phyloP scores from a whole-genome alignment of 1,140 invertebrate species.

The Teleopsis dalmanni region DNA sequence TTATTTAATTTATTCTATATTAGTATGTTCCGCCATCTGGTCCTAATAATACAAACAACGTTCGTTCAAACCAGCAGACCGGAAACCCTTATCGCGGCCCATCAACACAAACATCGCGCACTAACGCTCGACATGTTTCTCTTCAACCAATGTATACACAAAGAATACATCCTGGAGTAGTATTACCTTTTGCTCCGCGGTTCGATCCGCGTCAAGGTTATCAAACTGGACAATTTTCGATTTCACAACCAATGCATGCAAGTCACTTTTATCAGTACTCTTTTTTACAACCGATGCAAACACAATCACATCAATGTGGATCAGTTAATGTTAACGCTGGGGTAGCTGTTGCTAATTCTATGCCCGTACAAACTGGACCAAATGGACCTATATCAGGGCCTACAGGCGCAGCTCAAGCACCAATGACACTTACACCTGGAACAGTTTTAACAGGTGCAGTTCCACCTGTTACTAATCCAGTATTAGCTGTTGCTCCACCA shows the following conservation, averaged over 20 bases:
- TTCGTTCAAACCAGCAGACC: constrained; percentile 27
- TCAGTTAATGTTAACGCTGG: constrained; percentile 26
- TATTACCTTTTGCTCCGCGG: constrained; percentile 3
- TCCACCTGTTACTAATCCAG: constrained; percentile 22
- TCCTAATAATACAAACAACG: constrained; percentile 25
- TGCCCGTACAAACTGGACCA: constrained; percentile 28
- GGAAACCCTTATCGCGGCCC: constrained; percentile 28
- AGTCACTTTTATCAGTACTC: constrained; percentile 30
- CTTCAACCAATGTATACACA: constrained; percentile 29
- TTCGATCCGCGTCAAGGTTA: background rate
- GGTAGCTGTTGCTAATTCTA: constrained; percentile 25
- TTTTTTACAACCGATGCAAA: constrained; percentile 20
- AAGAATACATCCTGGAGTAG: constrained; percentile 15
- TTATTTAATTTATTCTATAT: background rate
- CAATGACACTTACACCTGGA: constrained; percentile 16
- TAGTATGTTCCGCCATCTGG: constrained; percentile 8
- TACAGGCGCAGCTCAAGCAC: constrained; percentile 20
- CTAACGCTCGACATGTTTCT: constrained; percentile 24
- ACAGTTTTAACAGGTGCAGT: constrained; percentile 26
- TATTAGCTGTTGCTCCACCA: constrained; percentile 22
- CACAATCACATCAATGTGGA: constrained; percentile 22
- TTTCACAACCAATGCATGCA: constrained; percentile 8
- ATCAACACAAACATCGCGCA: constrained; percentile 18
- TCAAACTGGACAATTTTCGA: constrained; percentile 1
- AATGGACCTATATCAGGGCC: constrained; percentile 29